A percentile compares a stretch with the other conserved stretches of the same genome.
These are phyloP conservation scores for Diadophis punctatus DNA, from an alignment of 2,113 vertebrate species.

Conservation along the genomic window DNA sequence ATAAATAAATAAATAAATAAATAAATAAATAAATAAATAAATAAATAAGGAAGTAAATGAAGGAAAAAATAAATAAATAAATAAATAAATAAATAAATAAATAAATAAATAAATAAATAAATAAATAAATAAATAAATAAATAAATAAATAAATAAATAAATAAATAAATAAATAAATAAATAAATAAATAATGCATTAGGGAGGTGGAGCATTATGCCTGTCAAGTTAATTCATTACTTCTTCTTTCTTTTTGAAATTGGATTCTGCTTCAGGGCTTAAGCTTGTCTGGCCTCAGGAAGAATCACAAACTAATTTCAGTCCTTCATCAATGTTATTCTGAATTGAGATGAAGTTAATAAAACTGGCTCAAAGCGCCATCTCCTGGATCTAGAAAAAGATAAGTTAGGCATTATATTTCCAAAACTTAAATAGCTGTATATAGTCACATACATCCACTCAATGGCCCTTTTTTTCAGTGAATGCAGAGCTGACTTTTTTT, in stretches of 20 bases:
- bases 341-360: neutral
- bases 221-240: neutral
- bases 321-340: neutral
- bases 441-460: neutral
- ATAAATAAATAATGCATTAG: neutral
- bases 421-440: neutral
- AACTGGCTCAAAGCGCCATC: slow-evolving; percentile 57
- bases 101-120: too few relatives aligned
- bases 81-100: too few relatives aligned
- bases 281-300: neutral
- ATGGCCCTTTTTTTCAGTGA: neutral
- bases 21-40: too few relatives aligned
- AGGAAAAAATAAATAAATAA: too few relatives aligned
- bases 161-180: too few relatives aligned
- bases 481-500: neutral
- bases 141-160: too few relatives aligned
- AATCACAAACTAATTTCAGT: slow-evolving; percentile 5
- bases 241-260: neutral
- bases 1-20: too few relatives aligned
- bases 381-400: slow-evolving; percentile 30
- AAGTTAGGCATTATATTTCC: neutral
- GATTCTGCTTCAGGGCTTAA: neutral
- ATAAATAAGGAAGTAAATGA: too few relatives aligned
- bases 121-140: too few relatives aligned
- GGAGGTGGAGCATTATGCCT: neutral